A percentile compares a stretch with the other conserved stretches of the same genome.
Evolutionary conservation across 64 coral and sea anemone species (phyloP).

Genomic region (Stylophora pistillata): DNA sequence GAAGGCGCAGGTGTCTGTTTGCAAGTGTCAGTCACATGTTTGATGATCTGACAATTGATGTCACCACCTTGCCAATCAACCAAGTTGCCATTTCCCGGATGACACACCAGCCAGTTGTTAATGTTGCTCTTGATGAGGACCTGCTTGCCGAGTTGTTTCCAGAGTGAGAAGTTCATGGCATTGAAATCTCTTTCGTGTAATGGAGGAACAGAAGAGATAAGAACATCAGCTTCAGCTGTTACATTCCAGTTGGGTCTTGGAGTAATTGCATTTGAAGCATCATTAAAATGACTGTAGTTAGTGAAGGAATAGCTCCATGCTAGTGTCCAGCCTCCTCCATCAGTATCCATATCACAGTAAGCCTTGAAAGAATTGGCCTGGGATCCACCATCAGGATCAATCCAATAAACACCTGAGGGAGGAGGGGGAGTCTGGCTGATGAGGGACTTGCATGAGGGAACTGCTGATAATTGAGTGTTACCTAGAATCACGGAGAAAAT

Average conservation of each 20-base stretch:
- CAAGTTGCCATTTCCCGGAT: constrained; percentile 54
- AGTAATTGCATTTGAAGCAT: not conserved
- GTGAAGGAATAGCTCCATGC: constrained; percentile 21
- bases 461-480: not conserved
- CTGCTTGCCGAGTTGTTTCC: constrained; percentile 59
- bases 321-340: constrained; percentile 37
- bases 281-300: not conserved
- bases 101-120: constrained; percentile 71
- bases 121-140: constrained; percentile 67
- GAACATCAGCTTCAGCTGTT: not conserved
- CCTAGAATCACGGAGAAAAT: not conserved
- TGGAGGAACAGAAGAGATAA: not conserved
- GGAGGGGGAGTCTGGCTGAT: not conserved
- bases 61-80: constrained; percentile 52
- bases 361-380: constrained; percentile 34
- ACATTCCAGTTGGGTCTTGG: constrained; percentile 10
- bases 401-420: constrained; percentile 25
- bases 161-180: constrained; percentile 59
- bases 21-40: not conserved
- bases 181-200: constrained; percentile 60
- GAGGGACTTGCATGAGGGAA: not conserved
- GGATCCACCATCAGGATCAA: constrained; percentile 33
- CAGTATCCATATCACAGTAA: constrained; percentile 29
- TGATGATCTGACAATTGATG: constrained; percentile 20
- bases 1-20: not conserved